Percentiles rank a stretch among this genome's conserved stretches.
Evolutionary conservation across 2,797 vertebrate species (phyloP).

Genomic region (Sebastes dallii): DNA sequence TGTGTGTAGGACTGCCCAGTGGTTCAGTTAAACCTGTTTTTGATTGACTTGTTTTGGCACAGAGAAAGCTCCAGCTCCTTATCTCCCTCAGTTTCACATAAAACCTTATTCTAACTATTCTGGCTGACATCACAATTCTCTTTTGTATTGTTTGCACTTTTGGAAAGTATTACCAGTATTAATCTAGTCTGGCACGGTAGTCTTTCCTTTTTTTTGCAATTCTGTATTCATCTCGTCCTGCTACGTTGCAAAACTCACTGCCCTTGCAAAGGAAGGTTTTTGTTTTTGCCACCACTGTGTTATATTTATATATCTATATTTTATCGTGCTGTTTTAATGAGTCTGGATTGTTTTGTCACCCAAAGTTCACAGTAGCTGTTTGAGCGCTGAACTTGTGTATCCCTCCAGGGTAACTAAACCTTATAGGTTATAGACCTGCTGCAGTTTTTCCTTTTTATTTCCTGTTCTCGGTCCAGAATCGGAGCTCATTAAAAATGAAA

Average conservation of each 20-base stretch:
- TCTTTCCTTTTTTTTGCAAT: not conserved
- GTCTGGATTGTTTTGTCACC: not conserved
- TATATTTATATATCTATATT: not conserved
- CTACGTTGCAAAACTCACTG: not conserved
- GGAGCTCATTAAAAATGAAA: conserved; percentile 30
- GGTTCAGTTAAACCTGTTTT: not conserved
- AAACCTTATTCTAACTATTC: not conserved
- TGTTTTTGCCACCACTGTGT: not conserved
- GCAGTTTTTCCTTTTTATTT: not conserved
- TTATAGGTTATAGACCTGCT: not conserved
- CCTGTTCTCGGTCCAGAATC: not conserved
- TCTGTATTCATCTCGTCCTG: not conserved
- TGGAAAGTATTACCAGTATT: not conserved
- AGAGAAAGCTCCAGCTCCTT: not conserved
- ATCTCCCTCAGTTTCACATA: conserved; percentile 6
- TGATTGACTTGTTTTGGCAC: conserved; percentile 19
- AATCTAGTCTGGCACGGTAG: not conserved
- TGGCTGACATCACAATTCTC: not conserved
- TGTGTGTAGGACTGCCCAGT: not conserved
- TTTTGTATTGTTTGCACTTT: conserved; percentile 10
- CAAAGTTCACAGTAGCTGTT: not conserved
- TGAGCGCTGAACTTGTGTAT: not conserved
- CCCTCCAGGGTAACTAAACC: not conserved
- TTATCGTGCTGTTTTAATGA: not conserved
- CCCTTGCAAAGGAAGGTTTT: not conserved